Conservation (phyloP, 1,140 invertebrate genomes). For the Tetragonula clypearis region DNA sequence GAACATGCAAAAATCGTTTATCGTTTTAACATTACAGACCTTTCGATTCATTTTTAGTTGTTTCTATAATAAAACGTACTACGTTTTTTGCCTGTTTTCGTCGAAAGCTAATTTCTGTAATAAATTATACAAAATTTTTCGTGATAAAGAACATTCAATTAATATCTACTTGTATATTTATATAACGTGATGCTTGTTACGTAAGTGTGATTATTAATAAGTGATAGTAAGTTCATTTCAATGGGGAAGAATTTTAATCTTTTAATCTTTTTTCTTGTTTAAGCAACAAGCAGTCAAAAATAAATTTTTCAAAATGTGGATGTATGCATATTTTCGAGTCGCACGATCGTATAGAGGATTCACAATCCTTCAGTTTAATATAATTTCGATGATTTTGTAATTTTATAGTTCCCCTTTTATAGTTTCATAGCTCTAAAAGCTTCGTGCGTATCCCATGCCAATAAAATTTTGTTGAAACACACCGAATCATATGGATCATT, state of each 20-base stretch:
- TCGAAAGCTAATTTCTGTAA: neutral
- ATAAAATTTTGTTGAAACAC: no score
- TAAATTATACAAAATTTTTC: neutral
- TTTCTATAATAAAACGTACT: neutral
- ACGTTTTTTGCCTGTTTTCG: neutral
- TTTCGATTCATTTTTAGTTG: neutral
- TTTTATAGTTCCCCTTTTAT: no score
- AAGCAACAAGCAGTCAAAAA: no score
- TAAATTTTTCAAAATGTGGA: no score
- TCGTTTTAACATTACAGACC: neutral
- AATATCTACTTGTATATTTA: neutral
- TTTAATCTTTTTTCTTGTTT: neutral
- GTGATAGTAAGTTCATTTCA: neutral
- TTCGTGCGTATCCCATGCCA: no score
- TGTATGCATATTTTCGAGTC: no score
- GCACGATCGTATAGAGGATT: no score
- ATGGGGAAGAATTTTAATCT: neutral
- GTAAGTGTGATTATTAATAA: neutral
- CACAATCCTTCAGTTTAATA: no score
- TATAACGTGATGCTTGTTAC: neutral
- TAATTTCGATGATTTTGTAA: no score
- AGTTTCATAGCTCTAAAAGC: no score
- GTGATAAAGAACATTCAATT: neutral
- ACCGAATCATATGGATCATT: no score
- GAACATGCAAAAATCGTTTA: conserved; percentile 13